Evolutionary conservation across 2,113 vertebrate genomes (phyloP), one percentile per base, ranked within the genome.

Genomic region (Nanorana parkeri): DNA sequence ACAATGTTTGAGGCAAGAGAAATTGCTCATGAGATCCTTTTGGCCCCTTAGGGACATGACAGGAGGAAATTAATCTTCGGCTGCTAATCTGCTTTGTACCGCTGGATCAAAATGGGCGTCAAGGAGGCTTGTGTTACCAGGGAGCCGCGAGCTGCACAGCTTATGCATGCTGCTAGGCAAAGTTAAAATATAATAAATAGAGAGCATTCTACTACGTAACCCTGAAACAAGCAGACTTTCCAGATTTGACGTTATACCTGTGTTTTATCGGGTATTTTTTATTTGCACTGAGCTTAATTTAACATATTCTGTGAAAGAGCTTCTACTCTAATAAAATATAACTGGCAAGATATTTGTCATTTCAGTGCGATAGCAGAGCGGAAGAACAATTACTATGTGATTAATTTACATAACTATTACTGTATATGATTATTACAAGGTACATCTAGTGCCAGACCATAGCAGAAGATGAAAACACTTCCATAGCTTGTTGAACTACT

Each of bases 11-110:
- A 85, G 89, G 87, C 80, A 83, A 86, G 77, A 91, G 90, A 90
- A 91, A 90, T 89, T 88, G 86, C 88, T 88, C 88, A 87, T 19
- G 84, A 91, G 89, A 91, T 89, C 89, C 88, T 91, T 91, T 90
- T 89, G 89, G 85, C 87, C 87, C 89, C 89, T 88, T 20, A 26
- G 87, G 90, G 90, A 93, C 89, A 87, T 84, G 88, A 90, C 89
- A 91, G 89, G 88, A 90, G 89, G 86, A 89, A 93, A 92, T 93
- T 91, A 91, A 94, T 93, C 90, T 92, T 90, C 87, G 68, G 20
- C 89, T 85, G 86, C 90, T 93, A 92, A 92, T 93, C 92, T 86
- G 21, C 86, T 89, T 89, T 86, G 79, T 78, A 28, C 32, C 65
- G 84, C 84, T 85, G 86, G 86, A 90, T 91, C 89, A 90, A 84